These are phyloP conservation scores for Sisyra nigra DNA, from an alignment of 2,888 invertebrate genomes.

Conservation along the genomic window DNA sequence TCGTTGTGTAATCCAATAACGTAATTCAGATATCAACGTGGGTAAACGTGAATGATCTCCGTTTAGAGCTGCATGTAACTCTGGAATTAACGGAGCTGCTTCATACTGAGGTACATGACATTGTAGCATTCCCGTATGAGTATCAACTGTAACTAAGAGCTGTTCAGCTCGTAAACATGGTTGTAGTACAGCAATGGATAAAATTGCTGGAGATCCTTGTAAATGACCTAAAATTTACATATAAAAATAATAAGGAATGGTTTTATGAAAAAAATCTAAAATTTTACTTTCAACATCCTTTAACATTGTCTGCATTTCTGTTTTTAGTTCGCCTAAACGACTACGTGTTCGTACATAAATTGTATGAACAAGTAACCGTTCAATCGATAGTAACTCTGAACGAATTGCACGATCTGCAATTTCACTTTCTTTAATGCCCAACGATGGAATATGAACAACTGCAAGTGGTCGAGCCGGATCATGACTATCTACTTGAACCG, in stretches of 20 bases:
- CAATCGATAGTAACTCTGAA: constrained; percentile 88
- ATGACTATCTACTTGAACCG: constrained; percentile 73
- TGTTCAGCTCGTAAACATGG: constrained; percentile 87
- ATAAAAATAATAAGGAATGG: constrained; percentile 5
- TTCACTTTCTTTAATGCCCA: constrained; percentile 51
- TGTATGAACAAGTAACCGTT: constrained; percentile 83
- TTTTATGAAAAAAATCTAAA: constrained; percentile 4
- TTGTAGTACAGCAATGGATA: constrained; percentile 76
- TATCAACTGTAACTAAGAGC: constrained; percentile 82
- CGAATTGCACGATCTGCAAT: constrained; percentile 64
- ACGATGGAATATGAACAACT: constrained; percentile 47
- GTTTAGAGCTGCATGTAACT: constrained; percentile 67
- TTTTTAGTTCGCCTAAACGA: constrained; percentile 65
- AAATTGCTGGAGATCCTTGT: constrained; percentile 82
- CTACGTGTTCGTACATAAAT: constrained; percentile 84
- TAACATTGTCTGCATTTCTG: constrained; percentile 52
- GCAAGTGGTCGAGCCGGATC: constrained; percentile 62
- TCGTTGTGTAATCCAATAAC: constrained; percentile 71
- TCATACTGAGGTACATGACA: constrained; percentile 88
- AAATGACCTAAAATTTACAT: constrained; percentile 45
- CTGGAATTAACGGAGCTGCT: constrained; percentile 49
- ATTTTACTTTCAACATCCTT: constrained; percentile 55
- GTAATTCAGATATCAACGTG: constrained; percentile 47
- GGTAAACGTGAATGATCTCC: constrained; percentile 52
- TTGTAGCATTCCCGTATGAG: constrained; percentile 81